These are phyloP conservation scores for Melipona quadrifasciata DNA, from an alignment of 1,140 invertebrate species.

Conservation along the genomic window DNA sequence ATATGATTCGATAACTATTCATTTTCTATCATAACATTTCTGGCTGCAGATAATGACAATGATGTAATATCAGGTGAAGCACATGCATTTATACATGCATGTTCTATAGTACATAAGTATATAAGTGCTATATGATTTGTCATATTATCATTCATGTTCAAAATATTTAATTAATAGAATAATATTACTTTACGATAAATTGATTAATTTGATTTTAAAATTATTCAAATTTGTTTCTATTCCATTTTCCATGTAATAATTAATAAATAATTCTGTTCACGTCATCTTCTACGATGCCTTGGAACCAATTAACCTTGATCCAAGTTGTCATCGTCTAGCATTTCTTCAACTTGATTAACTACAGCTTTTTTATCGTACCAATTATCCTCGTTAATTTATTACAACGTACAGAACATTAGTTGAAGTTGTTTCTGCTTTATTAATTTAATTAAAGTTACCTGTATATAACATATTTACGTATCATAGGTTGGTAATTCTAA, in stretches of 20 bases:
- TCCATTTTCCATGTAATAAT: background rate
- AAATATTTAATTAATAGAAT: background rate
- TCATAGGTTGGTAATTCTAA: background rate
- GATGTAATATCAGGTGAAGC: too few species aligned
- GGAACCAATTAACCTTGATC: constrained; percentile 14
- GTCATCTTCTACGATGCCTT: too few species aligned
- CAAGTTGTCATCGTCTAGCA: background rate
- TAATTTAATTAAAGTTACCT: background rate
- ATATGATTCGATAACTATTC: too few species aligned
- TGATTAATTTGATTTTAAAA: background rate
- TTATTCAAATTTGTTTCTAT: background rate
- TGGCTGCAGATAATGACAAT: too few species aligned
- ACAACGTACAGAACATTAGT: background rate
- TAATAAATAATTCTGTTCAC: background rate
- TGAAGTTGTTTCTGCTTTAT: background rate
- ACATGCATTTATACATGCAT: background rate
- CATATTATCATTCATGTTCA: background rate
- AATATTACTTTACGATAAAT: background rate
- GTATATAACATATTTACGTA: background rate
- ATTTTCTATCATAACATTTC: too few species aligned
- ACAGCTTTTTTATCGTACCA: background rate
- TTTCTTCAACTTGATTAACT: background rate
- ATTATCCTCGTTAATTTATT: background rate
- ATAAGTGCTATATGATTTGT: constrained; percentile 12
- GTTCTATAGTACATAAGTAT: background rate